phyloP scores from a whole-genome alignment of 2,888 invertebrate genomes.

The Drosophila paramelanica region DNA sequence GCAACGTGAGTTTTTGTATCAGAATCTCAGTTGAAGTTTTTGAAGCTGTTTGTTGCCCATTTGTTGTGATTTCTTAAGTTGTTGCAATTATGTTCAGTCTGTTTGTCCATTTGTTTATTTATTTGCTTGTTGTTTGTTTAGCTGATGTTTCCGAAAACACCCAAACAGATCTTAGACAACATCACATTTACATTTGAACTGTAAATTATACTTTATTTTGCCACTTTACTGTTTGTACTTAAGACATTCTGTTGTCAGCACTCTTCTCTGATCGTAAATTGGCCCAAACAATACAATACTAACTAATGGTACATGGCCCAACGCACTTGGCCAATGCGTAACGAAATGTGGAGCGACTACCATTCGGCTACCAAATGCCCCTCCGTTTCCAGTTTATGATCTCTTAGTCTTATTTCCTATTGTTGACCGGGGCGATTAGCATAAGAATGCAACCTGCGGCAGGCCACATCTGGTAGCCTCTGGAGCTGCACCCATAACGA shows the following conservation, averaged over 20 bases:
- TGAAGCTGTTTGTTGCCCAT: slow-evolving; percentile 52
- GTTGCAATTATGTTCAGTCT: slow-evolving; percentile 73
- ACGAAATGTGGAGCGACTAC: slow-evolving; percentile 65
- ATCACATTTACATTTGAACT: slow-evolving; percentile 52
- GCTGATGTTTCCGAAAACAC: slow-evolving; percentile 36
- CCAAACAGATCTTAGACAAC: slow-evolving; percentile 23
- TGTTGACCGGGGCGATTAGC: slow-evolving; percentile 64
- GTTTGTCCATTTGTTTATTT: slow-evolving; percentile 22
- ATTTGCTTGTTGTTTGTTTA: slow-evolving; percentile 8
- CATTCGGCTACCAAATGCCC: slow-evolving; percentile 42
- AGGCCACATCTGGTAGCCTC: slow-evolving; percentile 51
- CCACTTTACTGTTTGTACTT: slow-evolving; percentile 51
- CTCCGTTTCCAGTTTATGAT: slow-evolving; percentile 34
- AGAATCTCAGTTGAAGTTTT: slow-evolving; percentile 19
- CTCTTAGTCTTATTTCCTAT: slow-evolving; percentile 35
- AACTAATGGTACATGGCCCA: slow-evolving; percentile 54
- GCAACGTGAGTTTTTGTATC: slow-evolving; percentile 63
- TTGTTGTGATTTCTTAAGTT: slow-evolving; percentile 80
- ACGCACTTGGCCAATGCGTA: slow-evolving; percentile 36
- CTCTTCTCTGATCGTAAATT: slow-evolving; percentile 59
- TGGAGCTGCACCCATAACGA: slow-evolving; percentile 55
- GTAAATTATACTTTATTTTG: slow-evolving; percentile 50
- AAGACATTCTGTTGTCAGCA: slow-evolving; percentile 32
- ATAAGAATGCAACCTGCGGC: slow-evolving; percentile 75
- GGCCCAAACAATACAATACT: slow-evolving; percentile 64